Evolutionary conservation across 2,888 invertebrate genomes (phyloP), one percentile per base, ranked within the genome.

Genomic region (Polia nebulosa): DNA sequence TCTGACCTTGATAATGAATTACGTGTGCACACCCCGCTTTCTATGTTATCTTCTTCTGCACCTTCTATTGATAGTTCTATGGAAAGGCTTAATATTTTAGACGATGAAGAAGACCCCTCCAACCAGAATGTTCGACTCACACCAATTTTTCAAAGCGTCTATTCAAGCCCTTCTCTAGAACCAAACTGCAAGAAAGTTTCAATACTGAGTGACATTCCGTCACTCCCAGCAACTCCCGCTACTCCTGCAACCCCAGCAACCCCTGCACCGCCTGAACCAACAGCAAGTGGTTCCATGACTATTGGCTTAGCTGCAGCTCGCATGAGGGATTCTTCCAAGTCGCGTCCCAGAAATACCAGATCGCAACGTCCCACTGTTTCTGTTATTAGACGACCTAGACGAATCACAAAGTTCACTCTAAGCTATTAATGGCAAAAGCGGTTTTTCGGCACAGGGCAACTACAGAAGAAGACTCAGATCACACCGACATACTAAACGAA

Each of bases 181-280:
- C 36, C 36, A 3, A 36, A 36, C 7, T 36, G 36, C 11, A 51
- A 29, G n/a, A 51, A 29, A 29, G n/a, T 51, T 11, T n/a, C n/a
- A 3, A 51, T 51, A 51, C 29, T 29, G 51, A 51, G 51, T 51
- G 51, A 11, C n/a, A n/a, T 51, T 51, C 51, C 29, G 11, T 51
- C 51, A 51, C n/a, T 51, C n/a, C 27, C 51, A n/a, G 51, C 11
- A 51, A 29, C 51, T 29, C 29, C 51, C 51, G 2, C n/a, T 13
- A 29, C 27, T 13, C 29, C 22, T 22, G 45, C 45, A 45, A 45
- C 45, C 5, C 44, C 49, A 1, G 51, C n/a, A 51, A 9, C 11
- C 7, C 51, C 25, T 22, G 11, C 17, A 55, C 34, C 11, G 17
- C 22, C 22, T 34, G 22, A 15, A 36, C 17, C 17, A 22, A 9